Percentiles rank a stretch among this genome's conserved stretches.
These are phyloP conservation scores for Holothuria glaberrima DNA, from an alignment of 35 echinoderm and acorn worm genomes.

Conservation along the genomic window DNA sequence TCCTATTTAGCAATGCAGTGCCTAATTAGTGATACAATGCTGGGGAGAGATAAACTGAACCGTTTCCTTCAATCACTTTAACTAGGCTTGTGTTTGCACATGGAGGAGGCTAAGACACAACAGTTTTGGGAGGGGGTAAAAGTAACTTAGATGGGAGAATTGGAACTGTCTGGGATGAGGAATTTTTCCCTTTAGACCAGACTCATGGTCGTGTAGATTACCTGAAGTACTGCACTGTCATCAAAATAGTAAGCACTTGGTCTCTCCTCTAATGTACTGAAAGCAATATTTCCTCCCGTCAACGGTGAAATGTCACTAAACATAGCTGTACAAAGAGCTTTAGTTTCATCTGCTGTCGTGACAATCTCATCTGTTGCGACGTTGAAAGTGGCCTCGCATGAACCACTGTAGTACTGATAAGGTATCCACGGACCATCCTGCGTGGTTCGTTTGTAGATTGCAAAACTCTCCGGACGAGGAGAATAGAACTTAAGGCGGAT, in stretches of 20 bases:
- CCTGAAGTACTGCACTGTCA: slow-evolving; percentile 93
- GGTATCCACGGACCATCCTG: slow-evolving; percentile 85
- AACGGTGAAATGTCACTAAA: slow-evolving; percentile 98
- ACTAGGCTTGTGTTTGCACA: no score
- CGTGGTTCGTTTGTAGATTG: slow-evolving; percentile 91
- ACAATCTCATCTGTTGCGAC: slow-evolving; percentile 57
- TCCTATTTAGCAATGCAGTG: no score
- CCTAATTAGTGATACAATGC: no score
- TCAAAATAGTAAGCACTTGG: slow-evolving; percentile 95
- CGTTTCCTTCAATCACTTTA: no score
- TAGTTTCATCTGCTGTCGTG: slow-evolving; percentile 72
- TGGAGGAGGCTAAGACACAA: no score
- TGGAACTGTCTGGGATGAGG: no score
- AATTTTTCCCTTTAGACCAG: no score
- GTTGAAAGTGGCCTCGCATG: slow-evolving; percentile 66
- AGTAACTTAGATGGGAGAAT: no score
- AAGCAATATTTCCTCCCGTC: slow-evolving; percentile 98
- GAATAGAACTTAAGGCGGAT: slow-evolving; percentile 97
- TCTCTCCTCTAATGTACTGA: slow-evolving; percentile 95
- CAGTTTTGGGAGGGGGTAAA: no score
- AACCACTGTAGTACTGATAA: slow-evolving; percentile 97
- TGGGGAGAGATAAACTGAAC: no score
- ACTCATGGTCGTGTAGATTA: slow-evolving; percentile 52
- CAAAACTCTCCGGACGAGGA: slow-evolving; percentile 93
- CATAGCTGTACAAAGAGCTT: slow-evolving; percentile 82